phyloP scores from a whole-genome alignment of 64 coral and sea anemone species.

The Trachythela sp. region DNA sequence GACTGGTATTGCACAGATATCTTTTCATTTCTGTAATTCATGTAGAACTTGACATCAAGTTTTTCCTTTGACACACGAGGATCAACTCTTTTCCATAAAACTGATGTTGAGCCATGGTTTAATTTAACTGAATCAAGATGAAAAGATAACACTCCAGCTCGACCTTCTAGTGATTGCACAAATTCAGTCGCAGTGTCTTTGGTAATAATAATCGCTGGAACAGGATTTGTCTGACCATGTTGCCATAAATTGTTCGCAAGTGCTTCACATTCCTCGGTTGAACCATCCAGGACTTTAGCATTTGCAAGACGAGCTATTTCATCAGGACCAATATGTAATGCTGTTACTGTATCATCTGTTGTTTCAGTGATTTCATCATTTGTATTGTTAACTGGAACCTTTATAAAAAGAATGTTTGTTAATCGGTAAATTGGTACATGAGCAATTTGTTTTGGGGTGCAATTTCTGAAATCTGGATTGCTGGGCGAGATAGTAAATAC shows the following conservation, averaged over 20 bases:
- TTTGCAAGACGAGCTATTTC: neutral
- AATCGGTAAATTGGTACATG: constrained; percentile 20
- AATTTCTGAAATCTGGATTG: neutral
- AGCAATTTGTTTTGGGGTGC: neutral
- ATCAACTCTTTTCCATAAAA: neutral
- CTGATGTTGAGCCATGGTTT: neutral
- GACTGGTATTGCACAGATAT: neutral
- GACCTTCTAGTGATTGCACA: neutral
- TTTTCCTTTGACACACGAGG: neutral
- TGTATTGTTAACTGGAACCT: no score
- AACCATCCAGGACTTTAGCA: neutral
- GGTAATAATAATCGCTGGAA: neutral
- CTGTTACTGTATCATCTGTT: no score
- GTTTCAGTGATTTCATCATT: no score
- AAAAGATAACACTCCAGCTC: neutral
- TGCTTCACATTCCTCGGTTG: neutral
- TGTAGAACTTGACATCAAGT: neutral
- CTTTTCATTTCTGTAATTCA: neutral
- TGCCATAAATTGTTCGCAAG: neutral
- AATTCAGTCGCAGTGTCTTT: neutral
- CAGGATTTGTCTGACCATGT: neutral
- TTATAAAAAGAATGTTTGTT: no score
- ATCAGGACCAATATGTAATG: neutral
- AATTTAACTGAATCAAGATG: neutral
- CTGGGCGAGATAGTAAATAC: neutral